phyloP scores from a whole-genome alignment of 2,888 invertebrate species.

The Epinotia demarniana region DNA sequence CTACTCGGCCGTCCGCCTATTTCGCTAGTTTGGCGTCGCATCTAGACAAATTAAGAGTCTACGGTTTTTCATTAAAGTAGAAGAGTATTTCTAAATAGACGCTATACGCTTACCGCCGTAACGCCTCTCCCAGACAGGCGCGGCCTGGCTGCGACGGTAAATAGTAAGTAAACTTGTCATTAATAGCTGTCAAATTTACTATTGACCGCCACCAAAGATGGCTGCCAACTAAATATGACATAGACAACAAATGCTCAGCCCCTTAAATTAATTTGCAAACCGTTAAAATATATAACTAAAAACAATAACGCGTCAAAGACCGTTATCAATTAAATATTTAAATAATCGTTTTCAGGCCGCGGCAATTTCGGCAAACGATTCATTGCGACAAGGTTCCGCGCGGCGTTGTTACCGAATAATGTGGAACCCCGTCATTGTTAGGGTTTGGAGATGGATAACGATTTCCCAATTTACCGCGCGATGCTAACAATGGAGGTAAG shows the following conservation, averaged over 20 bases:
- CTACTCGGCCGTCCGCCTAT: too few species aligned
- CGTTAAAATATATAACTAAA: constrained; percentile 3
- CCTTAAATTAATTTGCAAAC: constrained; percentile 3
- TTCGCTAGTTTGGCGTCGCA: too few species aligned
- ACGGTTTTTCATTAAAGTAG: too few species aligned
- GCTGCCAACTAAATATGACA: too few species aligned
- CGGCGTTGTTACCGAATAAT: constrained; percentile 14
- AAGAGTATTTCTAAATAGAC: too few species aligned
- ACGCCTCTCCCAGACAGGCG: too few species aligned
- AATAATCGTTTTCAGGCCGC: constrained; percentile 22
- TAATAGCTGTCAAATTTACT: too few species aligned
- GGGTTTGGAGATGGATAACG: constrained; percentile 26
- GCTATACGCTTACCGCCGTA: too few species aligned
- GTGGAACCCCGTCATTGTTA: constrained; percentile 6
- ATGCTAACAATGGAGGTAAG: neutral
- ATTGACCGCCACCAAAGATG: too few species aligned
- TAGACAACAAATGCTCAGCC: neutral
- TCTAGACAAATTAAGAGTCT: too few species aligned
- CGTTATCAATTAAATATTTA: constrained; percentile 26
- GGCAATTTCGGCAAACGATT: constrained; percentile 21
- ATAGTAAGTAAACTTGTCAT: too few species aligned
- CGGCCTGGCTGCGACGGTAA: too few species aligned
- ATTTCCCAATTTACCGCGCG: constrained; percentile 30
- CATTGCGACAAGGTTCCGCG: constrained; percentile 16
- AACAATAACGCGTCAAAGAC: constrained; percentile 4